Evolutionary conservation across 2,113 vertebrate species (phyloP).

Genomic region (Cisticola juncidis): DNA sequence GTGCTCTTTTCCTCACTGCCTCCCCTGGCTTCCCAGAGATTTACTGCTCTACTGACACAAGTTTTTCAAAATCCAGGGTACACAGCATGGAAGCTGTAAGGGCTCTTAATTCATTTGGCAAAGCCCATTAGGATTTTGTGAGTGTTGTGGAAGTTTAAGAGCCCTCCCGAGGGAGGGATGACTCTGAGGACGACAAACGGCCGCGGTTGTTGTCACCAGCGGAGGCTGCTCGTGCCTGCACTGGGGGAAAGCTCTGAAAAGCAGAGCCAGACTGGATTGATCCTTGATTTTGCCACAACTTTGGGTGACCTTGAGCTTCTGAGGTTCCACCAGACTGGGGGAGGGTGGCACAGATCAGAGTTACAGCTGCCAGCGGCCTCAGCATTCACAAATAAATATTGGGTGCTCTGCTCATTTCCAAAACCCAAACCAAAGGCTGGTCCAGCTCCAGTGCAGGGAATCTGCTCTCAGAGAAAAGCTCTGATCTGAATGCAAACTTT

Average conservation of each 20-base stretch:
- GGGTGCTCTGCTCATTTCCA: neutral
- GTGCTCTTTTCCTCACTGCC: neutral
- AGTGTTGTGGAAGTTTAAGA: neutral
- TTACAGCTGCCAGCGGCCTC: neutral
- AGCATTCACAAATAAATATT: neutral
- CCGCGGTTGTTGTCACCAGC: neutral
- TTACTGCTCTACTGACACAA: neutral
- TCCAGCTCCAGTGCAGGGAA: neutral
- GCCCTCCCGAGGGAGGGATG: neutral
- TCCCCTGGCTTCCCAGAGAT: neutral
- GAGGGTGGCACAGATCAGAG: neutral
- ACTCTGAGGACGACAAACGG: neutral
- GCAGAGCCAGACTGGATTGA: neutral
- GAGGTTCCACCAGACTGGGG: neutral
- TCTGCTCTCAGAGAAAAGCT: neutral
- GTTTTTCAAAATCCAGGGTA: neutral
- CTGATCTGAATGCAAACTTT: neutral
- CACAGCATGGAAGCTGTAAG: neutral
- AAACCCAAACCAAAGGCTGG: neutral
- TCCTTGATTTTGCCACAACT: neutral
- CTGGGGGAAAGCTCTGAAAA: neutral
- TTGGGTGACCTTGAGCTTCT: neutral
- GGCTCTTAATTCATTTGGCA: slow-evolving; percentile 48
- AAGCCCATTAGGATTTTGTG: slow-evolving; percentile 11
- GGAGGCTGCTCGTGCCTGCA: neutral